Conservation (phyloP, 2,113 vertebrate species). For the Gnathonemus longibarbis region DNA sequence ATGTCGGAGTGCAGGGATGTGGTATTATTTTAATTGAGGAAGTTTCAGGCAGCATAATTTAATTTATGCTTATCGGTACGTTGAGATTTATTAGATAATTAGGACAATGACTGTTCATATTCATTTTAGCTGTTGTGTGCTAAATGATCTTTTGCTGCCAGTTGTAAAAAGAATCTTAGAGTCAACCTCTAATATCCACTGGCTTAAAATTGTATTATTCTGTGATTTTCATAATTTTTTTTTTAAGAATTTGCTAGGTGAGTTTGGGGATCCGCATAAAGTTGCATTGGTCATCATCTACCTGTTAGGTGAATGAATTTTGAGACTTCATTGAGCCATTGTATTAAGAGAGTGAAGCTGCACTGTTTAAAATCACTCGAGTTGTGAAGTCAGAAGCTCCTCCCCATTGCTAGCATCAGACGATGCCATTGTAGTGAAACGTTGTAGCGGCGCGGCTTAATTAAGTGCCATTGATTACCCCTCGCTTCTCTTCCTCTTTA, state of each 20-base stretch:
- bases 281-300: not conserved
- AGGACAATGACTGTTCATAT: constrained; percentile 7
- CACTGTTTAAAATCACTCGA: not conserved
- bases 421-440: constrained; percentile 9
- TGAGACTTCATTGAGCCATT: not conserved
- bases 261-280: not conserved
- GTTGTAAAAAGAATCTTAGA: not conserved
- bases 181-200: not conserved
- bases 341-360: not conserved
- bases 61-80: constrained; percentile 15
- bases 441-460: constrained; percentile 3
- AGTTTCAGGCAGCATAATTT: constrained; percentile 14
- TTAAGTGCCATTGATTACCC: constrained; percentile 18
- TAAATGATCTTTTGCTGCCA: not conserved
- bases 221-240: not conserved
- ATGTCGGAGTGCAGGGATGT: not conserved
- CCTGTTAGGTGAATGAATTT: not conserved
- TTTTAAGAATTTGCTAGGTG: not conserved
- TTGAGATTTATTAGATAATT: constrained; percentile 11
- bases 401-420: not conserved
- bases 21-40: constrained; percentile 9
- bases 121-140: constrained; percentile 4
- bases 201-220: not conserved
- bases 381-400: not conserved
- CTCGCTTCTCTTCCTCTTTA: constrained; percentile 2